Evolutionary conservation across 2,113 vertebrate genomes (phyloP), one percentile per base, ranked within the genome.

Genomic region (Hydrochoerus hydrochaeris): DNA sequence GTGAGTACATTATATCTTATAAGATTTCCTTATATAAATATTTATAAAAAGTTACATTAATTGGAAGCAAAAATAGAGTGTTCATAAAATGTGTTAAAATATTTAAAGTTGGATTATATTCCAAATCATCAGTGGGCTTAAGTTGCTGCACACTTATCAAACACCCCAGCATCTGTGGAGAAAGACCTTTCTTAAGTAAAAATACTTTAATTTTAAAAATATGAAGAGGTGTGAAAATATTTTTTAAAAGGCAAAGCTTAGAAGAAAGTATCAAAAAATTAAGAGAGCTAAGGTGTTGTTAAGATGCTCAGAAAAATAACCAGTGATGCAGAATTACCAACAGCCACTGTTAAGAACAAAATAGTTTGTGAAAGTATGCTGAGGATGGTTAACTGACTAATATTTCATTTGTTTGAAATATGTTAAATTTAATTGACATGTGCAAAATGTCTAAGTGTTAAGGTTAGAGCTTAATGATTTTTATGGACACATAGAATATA

Each of bases 221-320:
- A 92, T 77, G 58, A 93, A 35, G 49, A 92, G 26, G 14, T 93
- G 67, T 88, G 38, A 57, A 84, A 92, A n/a, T 8, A 49, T 88
- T 14, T 73, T 81, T 82, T 38, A 4, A 54, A 67, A 54, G 7
- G n/a, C 9, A 44, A 44, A 49, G 12, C 32, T 65, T 38, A 26
- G 7, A 62, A 67, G 28, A 67, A 81, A 67, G 1, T 8, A 46
- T n/a, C 57, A 75, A 24, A 24, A 67, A 32, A 16, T 54, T 54
- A 54, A 16, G 14, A 1, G 49, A 69, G 46, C 28, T 69, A 91
- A 52, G 7, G 28, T 73, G 30, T 78, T 52, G 4, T 26, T 44
- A 46, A 67, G 30, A 24, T 46, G 16, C 84, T 58, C 38, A 75
- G 24, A 84, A 95, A 77, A 92, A 49, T 41, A 52, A 60, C 10